phyloP scores from a whole-genome alignment of 2,113 vertebrate species.

The Deroptyus accipitrinus region DNA sequence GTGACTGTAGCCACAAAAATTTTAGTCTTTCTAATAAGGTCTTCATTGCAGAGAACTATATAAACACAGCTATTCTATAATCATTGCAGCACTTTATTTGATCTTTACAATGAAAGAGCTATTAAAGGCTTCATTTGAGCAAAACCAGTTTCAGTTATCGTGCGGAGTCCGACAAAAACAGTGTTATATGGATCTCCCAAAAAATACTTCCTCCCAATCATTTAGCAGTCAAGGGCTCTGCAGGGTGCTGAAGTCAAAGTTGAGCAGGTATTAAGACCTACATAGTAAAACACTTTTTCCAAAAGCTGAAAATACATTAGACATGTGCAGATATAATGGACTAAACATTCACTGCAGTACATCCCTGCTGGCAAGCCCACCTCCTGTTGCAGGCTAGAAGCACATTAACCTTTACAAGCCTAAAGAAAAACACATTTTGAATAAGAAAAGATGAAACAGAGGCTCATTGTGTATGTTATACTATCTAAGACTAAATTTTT shows the following conservation, averaged over 20 bases:
- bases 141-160: background rate
- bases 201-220: background rate
- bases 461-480: background rate
- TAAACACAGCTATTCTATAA: background rate
- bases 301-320: background rate
- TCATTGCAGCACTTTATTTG: background rate
- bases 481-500: background rate
- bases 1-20: background rate
- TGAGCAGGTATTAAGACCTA: background rate
- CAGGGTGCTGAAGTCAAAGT: background rate
- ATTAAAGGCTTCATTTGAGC: background rate
- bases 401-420: background rate
- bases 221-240: background rate
- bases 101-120: background rate
- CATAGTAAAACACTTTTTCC: background rate
- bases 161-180: background rate
- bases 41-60: background rate
- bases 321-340: background rate
- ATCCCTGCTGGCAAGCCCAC: background rate
- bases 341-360: background rate
- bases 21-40: background rate
- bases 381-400: background rate
- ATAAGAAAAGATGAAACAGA: background rate
- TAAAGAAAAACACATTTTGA: background rate
- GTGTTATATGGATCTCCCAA: rapidly evolving